phyloP scores from a whole-genome alignment of 2,113 vertebrate species.

The Lates calcarifer region DNA sequence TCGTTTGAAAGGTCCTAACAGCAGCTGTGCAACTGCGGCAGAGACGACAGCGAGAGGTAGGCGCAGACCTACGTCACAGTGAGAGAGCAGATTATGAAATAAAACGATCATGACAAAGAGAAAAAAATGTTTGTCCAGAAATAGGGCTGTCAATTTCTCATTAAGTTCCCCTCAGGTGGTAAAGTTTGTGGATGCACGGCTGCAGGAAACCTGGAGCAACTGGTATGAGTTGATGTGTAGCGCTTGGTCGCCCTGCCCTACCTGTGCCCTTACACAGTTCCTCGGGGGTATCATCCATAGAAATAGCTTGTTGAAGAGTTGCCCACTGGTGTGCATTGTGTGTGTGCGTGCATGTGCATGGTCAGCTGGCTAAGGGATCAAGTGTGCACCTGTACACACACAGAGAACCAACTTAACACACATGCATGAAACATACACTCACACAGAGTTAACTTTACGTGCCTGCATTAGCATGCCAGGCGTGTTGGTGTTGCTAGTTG shows the following conservation, averaged over 20 bases:
- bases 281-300: slow-evolving; percentile 17
- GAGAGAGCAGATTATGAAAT: neutral
- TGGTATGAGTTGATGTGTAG: neutral
- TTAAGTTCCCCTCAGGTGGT: neutral
- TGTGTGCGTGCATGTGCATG: slow-evolving; percentile 15
- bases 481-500: slow-evolving; percentile 70
- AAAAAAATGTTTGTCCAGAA: slow-evolving; percentile 12
- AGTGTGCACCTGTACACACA: slow-evolving; percentile 52
- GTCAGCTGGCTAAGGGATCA: slow-evolving; percentile 46
- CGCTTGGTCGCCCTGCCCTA: neutral
- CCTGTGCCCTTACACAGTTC: slow-evolving; percentile 9
- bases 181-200: neutral
- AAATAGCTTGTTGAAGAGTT: slow-evolving; percentile 44
- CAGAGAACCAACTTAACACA: slow-evolving; percentile 47
- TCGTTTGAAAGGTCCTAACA: neutral
- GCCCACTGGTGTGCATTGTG: neutral
- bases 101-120: neutral
- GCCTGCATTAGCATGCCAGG: slow-evolving; percentile 79
- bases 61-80: neutral
- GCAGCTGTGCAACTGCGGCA: neutral
- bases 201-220: neutral
- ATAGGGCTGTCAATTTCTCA: slow-evolving; percentile 1
- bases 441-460: slow-evolving; percentile 65
- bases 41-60: neutral
- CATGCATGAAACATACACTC: slow-evolving; percentile 59